Percentiles rank a stretch among this genome's conserved stretches.
Evolutionary conservation across 2,888 invertebrate species (phyloP).

Genomic region (Copidosoma aretas): DNA sequence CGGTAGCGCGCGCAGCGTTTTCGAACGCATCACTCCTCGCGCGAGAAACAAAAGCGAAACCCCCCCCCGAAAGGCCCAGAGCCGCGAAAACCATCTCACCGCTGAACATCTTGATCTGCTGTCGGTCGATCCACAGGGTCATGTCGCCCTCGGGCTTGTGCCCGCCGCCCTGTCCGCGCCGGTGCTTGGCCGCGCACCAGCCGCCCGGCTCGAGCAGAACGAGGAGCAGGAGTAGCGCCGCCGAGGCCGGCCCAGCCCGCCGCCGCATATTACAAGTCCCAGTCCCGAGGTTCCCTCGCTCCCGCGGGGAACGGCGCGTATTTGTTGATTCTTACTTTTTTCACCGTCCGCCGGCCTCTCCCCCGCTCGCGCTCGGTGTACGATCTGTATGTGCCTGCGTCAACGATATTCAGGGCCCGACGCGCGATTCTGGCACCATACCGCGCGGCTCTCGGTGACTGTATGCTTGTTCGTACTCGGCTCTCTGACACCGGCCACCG

Average conservation of each 20-base stretch:
- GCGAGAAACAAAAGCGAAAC: background rate
- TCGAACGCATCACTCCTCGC: no score
- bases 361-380: no score
- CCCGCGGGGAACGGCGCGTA: background rate
- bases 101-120: conserved; percentile 89
- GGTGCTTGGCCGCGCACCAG: conserved; percentile 21
- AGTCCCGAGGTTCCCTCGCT: conserved; percentile 4
- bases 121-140: conserved; percentile 89
- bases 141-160: conserved; percentile 67
- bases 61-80: no score
- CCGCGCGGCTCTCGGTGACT: no score
- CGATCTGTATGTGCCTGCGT: no score
- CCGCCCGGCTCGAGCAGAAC: background rate
- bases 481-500: no score
- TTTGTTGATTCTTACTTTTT: no score
- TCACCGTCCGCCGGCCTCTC: no score
- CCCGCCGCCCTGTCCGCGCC: conserved; percentile 27
- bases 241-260: conserved; percentile 55
- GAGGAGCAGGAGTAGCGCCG: conserved; percentile 44
- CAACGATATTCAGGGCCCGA: no score
- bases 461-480: no score
- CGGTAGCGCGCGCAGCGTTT: no score
- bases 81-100: conserved; percentile 66
- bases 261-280: conserved; percentile 40
- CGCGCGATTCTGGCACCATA: no score